A percentile compares a stretch with the other conserved stretches of the same genome.
Conservation (phyloP, 1,140 invertebrate species). For the Propsilocerus akamusi region DNA sequence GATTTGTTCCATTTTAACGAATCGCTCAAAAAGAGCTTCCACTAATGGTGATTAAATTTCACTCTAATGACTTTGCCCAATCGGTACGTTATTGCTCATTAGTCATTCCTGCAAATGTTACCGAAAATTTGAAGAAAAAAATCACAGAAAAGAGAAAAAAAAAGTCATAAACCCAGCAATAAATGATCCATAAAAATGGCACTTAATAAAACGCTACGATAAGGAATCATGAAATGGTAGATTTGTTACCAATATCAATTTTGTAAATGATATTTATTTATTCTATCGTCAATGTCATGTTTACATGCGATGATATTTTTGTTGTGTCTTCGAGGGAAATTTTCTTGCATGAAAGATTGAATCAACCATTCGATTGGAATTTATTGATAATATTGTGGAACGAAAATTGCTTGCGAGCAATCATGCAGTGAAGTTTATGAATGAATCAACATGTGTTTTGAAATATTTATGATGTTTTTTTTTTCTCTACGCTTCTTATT, state of each 20-base stretch:
- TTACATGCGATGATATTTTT: background rate
- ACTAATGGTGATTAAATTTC: background rate
- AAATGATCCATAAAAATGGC: background rate
- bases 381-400: background rate
- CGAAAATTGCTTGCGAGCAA: background rate
- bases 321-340: background rate
- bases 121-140: background rate
- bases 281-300: background rate
- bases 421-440: background rate
- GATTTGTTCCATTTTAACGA: too few species aligned
- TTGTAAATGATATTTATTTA: background rate
- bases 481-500: constrained; percentile 21
- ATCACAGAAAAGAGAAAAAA: background rate
- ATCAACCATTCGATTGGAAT: background rate
- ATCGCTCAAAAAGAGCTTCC: background rate
- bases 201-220: background rate
- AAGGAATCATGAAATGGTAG: background rate
- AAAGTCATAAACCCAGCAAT: background rate
- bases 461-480: constrained; percentile 5
- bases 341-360: background rate
- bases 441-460: background rate
- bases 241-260: background rate
- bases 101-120: background rate
- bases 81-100: background rate
- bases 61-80: background rate